A percentile compares a stretch with the other conserved stretches of the same genome.
These are phyloP conservation scores for Peromyscus californicus DNA, from an alignment of 2,113 vertebrate genomes.

Conservation along the genomic window DNA sequence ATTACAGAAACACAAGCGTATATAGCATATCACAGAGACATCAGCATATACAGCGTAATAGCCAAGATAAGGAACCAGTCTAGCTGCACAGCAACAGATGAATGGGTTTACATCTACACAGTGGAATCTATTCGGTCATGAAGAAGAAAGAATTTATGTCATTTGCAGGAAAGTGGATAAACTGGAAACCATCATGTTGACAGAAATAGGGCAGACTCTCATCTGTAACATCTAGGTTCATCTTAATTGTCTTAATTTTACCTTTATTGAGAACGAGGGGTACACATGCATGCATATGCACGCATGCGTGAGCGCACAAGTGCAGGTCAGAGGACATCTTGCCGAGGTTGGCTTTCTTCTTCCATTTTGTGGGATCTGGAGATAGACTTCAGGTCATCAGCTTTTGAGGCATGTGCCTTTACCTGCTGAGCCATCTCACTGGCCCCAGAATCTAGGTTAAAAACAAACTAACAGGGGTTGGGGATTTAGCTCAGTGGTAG, in stretches of 20 bases:
- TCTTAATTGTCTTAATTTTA: not conserved
- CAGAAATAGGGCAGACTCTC: not conserved
- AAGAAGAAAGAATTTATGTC: not conserved
- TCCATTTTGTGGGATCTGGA: not conserved
- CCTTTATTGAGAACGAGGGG: not conserved
- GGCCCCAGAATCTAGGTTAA: not conserved
- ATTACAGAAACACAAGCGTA: not conserved
- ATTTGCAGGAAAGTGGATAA: not conserved
- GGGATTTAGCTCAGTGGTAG: too few species aligned
- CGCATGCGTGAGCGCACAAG: not conserved
- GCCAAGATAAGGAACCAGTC: not conserved
- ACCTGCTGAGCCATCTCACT: not conserved
- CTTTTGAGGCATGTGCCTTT: not conserved
- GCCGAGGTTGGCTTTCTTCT: not conserved
- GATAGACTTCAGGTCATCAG: not conserved
- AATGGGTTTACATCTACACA: not conserved
- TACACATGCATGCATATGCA: not conserved
- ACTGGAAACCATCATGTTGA: too few species aligned
- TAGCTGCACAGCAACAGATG: not conserved
- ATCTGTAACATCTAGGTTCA: not conserved
- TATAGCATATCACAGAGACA: not conserved
- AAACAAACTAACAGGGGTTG: too few species aligned
- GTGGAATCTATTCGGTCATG: not conserved
- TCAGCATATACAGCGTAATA: not conserved
- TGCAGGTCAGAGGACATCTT: not conserved